Percentiles rank a stretch among this genome's conserved stretches.
Evolutionary conservation across 2,888 invertebrate species (phyloP).

Genomic region (Rhagonycha lutea): DNA sequence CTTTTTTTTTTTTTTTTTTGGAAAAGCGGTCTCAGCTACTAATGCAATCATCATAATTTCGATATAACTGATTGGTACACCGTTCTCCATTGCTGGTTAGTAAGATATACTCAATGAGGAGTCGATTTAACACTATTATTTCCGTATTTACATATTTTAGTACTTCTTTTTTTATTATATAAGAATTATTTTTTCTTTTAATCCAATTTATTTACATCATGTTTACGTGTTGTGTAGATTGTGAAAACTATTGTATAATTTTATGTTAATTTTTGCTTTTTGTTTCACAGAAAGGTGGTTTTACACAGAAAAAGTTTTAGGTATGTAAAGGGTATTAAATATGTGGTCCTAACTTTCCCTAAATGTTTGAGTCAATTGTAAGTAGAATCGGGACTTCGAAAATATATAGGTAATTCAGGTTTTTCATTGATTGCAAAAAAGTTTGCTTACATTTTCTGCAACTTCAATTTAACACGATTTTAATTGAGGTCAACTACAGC

Average conservation of each 20-base stretch:
- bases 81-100: too few relatives aligned
- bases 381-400: too few relatives aligned
- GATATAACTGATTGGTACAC: too few relatives aligned
- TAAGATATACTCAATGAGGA: too few relatives aligned
- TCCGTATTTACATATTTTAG: not conserved
- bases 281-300: not conserved
- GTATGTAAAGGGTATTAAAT: not conserved
- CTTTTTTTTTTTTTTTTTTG: too few relatives aligned
- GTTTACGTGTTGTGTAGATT: not conserved
- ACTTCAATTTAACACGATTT: not conserved
- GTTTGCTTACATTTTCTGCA: not conserved
- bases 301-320: not conserved
- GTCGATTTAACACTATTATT: too few relatives aligned
- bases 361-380: not conserved
- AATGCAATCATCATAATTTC: too few relatives aligned
- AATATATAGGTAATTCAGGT: not conserved
- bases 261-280: not conserved
- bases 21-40: too few relatives aligned
- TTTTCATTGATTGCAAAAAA: not conserved
- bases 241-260: not conserved
- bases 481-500: not conserved
- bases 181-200: not conserved
- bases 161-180: not conserved
- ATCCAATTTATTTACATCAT: not conserved
- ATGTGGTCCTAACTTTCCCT: not conserved